phyloP scores from a whole-genome alignment of 2,797 vertebrate species.

The Semotilus atromaculatus region DNA sequence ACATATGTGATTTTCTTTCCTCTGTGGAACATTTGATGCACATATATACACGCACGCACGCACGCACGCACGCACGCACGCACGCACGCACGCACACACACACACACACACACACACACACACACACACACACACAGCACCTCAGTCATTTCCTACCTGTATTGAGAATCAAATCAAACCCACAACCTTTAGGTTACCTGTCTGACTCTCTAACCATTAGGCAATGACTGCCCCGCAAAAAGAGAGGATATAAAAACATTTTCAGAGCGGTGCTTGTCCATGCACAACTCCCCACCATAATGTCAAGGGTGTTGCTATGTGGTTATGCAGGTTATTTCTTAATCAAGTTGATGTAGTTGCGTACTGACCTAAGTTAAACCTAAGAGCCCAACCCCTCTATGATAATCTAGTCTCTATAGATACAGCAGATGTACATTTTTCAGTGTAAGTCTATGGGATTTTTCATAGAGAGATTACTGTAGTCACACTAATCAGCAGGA shows the following conservation, averaged over 20 bases:
- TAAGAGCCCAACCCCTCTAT: background rate
- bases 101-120: too few relatives aligned
- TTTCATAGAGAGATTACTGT: constrained; percentile 5
- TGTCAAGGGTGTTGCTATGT: background rate
- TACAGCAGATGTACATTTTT: background rate
- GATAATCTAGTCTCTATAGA: background rate
- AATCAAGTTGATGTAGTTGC: background rate
- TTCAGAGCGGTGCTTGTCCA: background rate
- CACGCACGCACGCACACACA: too few relatives aligned
- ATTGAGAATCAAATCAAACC: too few relatives aligned
- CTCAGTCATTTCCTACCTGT: too few relatives aligned
- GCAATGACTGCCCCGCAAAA: background rate
- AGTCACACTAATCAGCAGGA: constrained; percentile 27
- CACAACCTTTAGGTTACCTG: too few relatives aligned
- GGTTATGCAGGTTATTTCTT: background rate
- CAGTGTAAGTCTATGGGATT: background rate
- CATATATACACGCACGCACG: too few relatives aligned
- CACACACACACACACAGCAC: too few relatives aligned
- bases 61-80: too few relatives aligned
- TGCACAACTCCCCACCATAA: background rate
- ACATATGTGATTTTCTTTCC: background rate
- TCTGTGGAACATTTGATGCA: background rate
- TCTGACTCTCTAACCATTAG: too few relatives aligned
- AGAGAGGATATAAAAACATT: background rate
- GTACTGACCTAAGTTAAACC: background rate